Base-by-base conservation (phyloP, 2,113 vertebrate species). In the Otis tarda region DNA sequence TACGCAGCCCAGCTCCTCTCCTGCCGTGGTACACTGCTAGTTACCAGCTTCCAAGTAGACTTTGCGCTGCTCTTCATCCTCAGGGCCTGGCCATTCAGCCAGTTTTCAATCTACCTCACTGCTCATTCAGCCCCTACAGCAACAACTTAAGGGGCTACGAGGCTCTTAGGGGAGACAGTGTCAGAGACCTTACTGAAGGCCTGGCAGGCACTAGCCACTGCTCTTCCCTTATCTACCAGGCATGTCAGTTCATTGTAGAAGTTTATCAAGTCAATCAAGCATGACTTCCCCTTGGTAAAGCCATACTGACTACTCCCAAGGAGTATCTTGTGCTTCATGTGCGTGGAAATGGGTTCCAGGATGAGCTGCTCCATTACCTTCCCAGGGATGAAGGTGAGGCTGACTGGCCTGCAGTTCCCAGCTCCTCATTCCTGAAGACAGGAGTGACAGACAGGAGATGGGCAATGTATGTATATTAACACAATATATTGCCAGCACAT, bases 101-200 rank as follows among this genome's bases (percentile, higher is more conserved):
- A 71, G 14, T 55, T 75, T 75, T 69, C 35, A 23, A 47, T 31
- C 50, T 23, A 59, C 24, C 47, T 68, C 30, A 28, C 65, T 53
- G 35, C 30, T 33, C 35, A 9, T 33, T 12, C 16, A 33, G 9
- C 16, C 47, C 47, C 28, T 41, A 14, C 27, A 49, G 23, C 31
- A 52, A 27, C n/a, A 63, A 55, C 56, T 33, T 43, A 37, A 75
- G 4, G 71, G 5, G 11, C 52, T 65, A 14, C 4, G 18, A 90
- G 23, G 31, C 16, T 61, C 4, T 50, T 11, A 27, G 0, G 3
- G 39, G 16, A 67, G 20, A 56, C 6, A 4, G 15, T 18, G 18
- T n/a, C 27, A 43, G 56, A 87, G 33, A 25, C 37, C 50, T 50
- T 45, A 56, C 0, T 39, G 37, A 41, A 53, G 25, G 31, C 25